These are phyloP conservation scores for Melanotaenia nigrans DNA, from an alignment of 2,797 vertebrate species.

Conservation along the genomic window DNA sequence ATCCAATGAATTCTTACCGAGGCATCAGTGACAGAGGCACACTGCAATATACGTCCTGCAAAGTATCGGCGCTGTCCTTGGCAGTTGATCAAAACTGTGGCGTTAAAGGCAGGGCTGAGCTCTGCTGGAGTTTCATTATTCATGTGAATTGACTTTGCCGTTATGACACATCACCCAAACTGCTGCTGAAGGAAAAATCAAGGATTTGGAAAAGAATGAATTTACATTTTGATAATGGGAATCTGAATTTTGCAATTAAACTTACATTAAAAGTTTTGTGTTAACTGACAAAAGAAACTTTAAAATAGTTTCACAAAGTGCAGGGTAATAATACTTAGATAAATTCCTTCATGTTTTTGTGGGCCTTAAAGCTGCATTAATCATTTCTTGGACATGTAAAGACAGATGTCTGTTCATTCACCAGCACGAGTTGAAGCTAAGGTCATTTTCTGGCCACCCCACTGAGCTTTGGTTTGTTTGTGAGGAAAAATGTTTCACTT, in stretches of 20 bases:
- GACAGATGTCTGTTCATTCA: constrained; percentile 6
- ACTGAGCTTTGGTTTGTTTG: background rate
- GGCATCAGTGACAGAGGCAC: constrained; percentile 60
- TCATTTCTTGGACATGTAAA: constrained; percentile 2
- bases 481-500: background rate
- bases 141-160: constrained; percentile 52
- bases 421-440: background rate
- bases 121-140: constrained; percentile 46
- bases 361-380: constrained; percentile 43
- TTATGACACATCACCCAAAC: constrained; percentile 28
- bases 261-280: constrained; percentile 33
- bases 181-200: constrained; percentile 37
- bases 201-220: constrained; percentile 35
- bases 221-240: constrained; percentile 48
- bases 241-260: constrained; percentile 52
- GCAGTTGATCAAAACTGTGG: constrained; percentile 46
- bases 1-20: constrained; percentile 42
- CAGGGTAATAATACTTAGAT: constrained; percentile 28
- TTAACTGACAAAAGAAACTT: constrained; percentile 42
- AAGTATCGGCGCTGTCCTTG: constrained; percentile 47
- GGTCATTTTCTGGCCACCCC: background rate
- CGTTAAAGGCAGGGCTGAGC: constrained; percentile 25
- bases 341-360: background rate
- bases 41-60: constrained; percentile 42
- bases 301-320: constrained; percentile 33